Conservation (phyloP, 2,888 invertebrate species). For the Bugula neritina region DNA sequence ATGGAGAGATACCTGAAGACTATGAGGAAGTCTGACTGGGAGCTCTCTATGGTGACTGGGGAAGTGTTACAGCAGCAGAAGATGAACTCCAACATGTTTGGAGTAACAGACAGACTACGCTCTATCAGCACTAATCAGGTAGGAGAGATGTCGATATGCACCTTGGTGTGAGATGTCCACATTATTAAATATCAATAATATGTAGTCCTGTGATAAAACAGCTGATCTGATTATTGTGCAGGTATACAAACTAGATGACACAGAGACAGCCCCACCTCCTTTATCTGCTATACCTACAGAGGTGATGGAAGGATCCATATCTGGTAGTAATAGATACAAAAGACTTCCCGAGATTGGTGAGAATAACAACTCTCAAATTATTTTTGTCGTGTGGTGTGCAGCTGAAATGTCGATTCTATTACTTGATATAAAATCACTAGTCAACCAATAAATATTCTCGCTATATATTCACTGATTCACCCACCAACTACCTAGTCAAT, state of each 20-base stretch:
- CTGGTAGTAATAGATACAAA: background rate
- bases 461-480: background rate
- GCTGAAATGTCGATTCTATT: no score
- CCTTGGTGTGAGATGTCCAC: no score
- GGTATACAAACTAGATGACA: conserved; percentile 14
- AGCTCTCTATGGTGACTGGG: conserved; percentile 35
- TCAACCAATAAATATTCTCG: no score
- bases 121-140: background rate
- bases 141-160: no score
- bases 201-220: no score
- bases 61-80: conserved; percentile 41
- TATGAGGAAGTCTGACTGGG: conserved; percentile 30
- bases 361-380: no score
- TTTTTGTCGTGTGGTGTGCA: no score
- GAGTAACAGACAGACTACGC: background rate
- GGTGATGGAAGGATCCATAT: background rate
- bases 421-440: no score
- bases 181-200: no score
- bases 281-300: background rate
- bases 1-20: conserved; percentile 25
- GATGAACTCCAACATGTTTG: conserved; percentile 30
- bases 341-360: conserved; percentile 2
- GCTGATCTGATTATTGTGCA: no score
- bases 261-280: background rate
- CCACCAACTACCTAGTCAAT: background rate